phyloP scores from a whole-genome alignment of 2,797 vertebrate species.

The Pteropus rufus region DNA sequence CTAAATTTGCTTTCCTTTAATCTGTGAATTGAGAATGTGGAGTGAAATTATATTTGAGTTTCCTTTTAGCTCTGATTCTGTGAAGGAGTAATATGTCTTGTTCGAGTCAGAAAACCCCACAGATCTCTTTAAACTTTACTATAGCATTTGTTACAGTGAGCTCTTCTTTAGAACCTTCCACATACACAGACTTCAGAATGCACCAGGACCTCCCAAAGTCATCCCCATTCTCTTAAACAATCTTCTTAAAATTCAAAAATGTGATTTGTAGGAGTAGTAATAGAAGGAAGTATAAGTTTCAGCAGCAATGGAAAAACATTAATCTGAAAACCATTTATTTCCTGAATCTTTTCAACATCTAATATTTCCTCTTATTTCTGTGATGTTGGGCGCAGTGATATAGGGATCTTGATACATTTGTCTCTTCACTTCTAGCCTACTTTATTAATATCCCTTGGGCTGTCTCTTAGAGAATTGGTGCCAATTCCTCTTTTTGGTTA shows the following conservation, averaged over 20 bases:
- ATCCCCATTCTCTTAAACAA: background rate
- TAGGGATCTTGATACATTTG: background rate
- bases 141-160: background rate
- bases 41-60: background rate
- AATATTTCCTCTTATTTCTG: constrained; percentile 15
- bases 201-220: background rate
- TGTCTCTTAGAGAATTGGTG: background rate
- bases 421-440: constrained; percentile 44
- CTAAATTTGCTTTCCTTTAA: constrained; percentile 27
- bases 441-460: constrained; percentile 34
- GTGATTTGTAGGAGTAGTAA: constrained; percentile 25
- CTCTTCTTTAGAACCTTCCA: background rate
- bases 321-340: constrained; percentile 1
- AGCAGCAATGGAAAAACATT: constrained; percentile 11
- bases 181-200: background rate
- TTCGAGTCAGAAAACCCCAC: background rate
- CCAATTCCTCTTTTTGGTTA: constrained; percentile 47
- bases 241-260: constrained; percentile 36
- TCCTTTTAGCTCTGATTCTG: background rate
- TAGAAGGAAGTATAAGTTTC: constrained; percentile 27
- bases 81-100: background rate
- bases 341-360: background rate
- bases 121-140: background rate
- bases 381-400: constrained; percentile 32
- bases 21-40: background rate